phyloP scores from a whole-genome alignment of 2,113 vertebrate genomes.

The Amphiprion ocellaris region DNA sequence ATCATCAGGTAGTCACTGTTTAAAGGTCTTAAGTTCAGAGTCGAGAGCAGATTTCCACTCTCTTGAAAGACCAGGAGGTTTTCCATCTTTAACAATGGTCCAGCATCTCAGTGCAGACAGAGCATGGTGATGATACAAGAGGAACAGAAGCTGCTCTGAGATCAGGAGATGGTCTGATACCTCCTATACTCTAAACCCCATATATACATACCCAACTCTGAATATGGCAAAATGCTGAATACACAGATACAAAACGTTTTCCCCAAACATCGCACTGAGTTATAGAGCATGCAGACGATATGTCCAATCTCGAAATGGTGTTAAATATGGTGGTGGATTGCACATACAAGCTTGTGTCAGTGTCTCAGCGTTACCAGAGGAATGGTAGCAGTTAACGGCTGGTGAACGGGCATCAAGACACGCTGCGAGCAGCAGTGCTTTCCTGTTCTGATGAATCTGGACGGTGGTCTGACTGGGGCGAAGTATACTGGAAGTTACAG shows the following conservation, averaged over 20 bases:
- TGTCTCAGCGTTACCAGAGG: conserved; percentile 40
- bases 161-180: conserved; percentile 16
- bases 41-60: background rate
- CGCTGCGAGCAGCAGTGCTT: conserved; percentile 60
- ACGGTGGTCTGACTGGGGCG: conserved; percentile 84
- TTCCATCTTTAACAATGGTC: conserved; percentile 35
- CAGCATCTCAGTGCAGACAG: conserved; percentile 29
- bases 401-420: conserved; percentile 70
- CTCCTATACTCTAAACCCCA: background rate
- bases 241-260: conserved; percentile 38
- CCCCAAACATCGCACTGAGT: conserved; percentile 13
- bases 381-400: conserved; percentile 26
- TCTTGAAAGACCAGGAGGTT: conserved; percentile 1
- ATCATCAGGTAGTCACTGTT: background rate
- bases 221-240: conserved; percentile 31
- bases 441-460: conserved; percentile 73
- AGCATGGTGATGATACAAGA: conserved; percentile 17
- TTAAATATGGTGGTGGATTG: conserved; percentile 38
- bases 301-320: conserved; percentile 30
- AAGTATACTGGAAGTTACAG: conserved; percentile 97
- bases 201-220: background rate
- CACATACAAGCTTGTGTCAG: conserved; percentile 44
- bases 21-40: background rate
- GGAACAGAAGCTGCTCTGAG: conserved; percentile 37
- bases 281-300: conserved; percentile 53